These are phyloP conservation scores for Wasmannia auropunctata DNA, from an alignment of 1,140 invertebrate genomes.

Conservation along the genomic window DNA sequence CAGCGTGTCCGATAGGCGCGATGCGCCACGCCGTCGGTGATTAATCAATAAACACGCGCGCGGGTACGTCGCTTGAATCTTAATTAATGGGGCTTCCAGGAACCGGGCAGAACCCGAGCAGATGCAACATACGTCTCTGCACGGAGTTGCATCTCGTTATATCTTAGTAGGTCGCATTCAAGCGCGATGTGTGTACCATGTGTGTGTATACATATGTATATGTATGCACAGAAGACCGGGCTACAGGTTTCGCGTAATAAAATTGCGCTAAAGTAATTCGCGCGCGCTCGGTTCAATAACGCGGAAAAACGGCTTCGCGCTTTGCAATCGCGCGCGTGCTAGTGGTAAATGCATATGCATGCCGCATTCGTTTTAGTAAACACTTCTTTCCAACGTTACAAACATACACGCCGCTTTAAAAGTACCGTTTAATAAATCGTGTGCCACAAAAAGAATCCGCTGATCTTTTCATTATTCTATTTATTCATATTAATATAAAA, in stretches of 20 bases:
- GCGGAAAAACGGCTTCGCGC: slow-evolving; percentile 20
- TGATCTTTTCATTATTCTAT: neutral
- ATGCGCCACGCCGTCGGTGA: slow-evolving; percentile 15
- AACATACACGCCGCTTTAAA: neutral
- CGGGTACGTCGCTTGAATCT: slow-evolving; percentile 10
- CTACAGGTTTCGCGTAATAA: slow-evolving; percentile 19
- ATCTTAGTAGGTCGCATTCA: slow-evolving; percentile 34
- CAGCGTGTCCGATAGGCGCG: slow-evolving; percentile 1
- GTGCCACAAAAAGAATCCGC: neutral
- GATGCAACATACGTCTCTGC: slow-evolving; percentile 21
- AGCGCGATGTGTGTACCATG: no score
- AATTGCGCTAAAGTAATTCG: slow-evolving; percentile 35
- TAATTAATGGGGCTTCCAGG: slow-evolving; percentile 35
- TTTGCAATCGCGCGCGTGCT: neutral
- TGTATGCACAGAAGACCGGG: neutral
- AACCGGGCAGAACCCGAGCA: neutral
- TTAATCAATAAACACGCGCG: slow-evolving; percentile 48
- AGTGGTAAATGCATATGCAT: neutral
- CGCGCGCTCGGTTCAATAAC: slow-evolving; percentile 1
- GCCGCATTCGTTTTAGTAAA: neutral
- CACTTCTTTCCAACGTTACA: neutral
- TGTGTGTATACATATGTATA: no score
- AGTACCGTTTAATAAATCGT: neutral
- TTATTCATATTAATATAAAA: neutral
- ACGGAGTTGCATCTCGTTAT: slow-evolving; percentile 42